Percentiles rank a stretch among this genome's conserved stretches.
Evolutionary conservation across 2,888 invertebrate genomes (phyloP).

Genomic region (Dendrolimus houi): DNA sequence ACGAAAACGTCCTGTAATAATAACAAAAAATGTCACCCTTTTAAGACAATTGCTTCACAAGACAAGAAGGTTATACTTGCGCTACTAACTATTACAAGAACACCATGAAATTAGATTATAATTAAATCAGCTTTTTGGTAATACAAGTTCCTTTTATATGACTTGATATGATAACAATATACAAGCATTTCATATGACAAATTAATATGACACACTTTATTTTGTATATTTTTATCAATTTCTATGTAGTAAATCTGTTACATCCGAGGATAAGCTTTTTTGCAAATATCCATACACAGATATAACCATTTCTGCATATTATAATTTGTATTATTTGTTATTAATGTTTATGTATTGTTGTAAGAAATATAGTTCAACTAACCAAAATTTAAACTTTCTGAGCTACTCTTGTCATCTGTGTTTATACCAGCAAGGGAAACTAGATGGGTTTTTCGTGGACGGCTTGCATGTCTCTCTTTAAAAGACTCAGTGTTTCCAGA

Average conservation of each 20-base stretch:
- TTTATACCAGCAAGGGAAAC: slow-evolving; percentile 71
- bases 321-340: too few species aligned
- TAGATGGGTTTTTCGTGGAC: slow-evolving; percentile 55
- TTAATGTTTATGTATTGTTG: too few species aligned
- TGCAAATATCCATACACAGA: too few species aligned
- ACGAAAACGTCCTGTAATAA: slow-evolving; percentile 61
- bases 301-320: too few species aligned
- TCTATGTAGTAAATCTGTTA: too few species aligned
- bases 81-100: too few species aligned
- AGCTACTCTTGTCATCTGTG: slow-evolving; percentile 84
- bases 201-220: not conserved
- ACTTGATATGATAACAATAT: slow-evolving; percentile 4
- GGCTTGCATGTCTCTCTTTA: slow-evolving; percentile 52
- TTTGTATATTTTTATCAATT: too few species aligned
- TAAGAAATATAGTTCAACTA: slow-evolving; percentile 12
- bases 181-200: slow-evolving; percentile 1
- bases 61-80: too few species aligned
- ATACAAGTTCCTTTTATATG: not conserved
- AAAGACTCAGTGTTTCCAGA: slow-evolving; percentile 52
- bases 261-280: too few species aligned
- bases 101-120: too few species aligned
- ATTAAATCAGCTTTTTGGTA: too few species aligned
- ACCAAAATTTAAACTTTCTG: slow-evolving; percentile 85
- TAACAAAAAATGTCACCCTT: not conserved
- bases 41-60: too few species aligned